Conservation (phyloP, 2,888 invertebrate species). For the Ariolimax columbianus region DNA sequence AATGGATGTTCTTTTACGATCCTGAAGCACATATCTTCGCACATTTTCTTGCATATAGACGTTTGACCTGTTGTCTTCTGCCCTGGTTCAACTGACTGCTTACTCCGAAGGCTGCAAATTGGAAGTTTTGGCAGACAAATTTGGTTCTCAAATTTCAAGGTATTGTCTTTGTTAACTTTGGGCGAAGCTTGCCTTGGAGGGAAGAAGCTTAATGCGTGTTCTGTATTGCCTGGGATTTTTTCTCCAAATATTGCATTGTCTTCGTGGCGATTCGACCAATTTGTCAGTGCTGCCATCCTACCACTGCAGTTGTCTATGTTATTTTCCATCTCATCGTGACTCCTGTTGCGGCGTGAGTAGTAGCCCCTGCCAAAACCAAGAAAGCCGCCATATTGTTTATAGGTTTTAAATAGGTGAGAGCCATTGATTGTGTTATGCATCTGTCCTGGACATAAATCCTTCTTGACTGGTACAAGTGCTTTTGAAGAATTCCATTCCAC, state of each 20-base stretch:
- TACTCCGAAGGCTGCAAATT: neutral
- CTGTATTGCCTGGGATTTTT: neutral
- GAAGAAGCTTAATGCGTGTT: neutral
- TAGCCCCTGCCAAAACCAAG: slow-evolving; percentile 30
- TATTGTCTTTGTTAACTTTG: neutral
- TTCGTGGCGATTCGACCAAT: neutral
- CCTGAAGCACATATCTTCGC: slow-evolving; percentile 19
- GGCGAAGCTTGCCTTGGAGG: neutral
- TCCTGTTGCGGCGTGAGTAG: neutral
- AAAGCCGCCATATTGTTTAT: slow-evolving; percentile 25
- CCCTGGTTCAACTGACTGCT: neutral
- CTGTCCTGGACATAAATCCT: neutral
- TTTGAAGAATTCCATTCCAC: neutral
- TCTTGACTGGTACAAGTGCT: neutral
- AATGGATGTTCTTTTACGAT: slow-evolving; percentile 35
- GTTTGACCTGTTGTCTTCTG: neutral
- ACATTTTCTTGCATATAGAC: slow-evolving; percentile 12
- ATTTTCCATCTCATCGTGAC: neutral
- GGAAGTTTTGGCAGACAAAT: neutral
- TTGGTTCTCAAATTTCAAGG: neutral
- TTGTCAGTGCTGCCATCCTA: neutral
- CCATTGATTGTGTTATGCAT: neutral
- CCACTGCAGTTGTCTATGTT: neutral
- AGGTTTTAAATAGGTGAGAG: slow-evolving; percentile 17
- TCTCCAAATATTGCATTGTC: neutral